Evolutionary conservation across 2,888 invertebrate species (phyloP).

Genomic region (Axea sp.): DNA sequence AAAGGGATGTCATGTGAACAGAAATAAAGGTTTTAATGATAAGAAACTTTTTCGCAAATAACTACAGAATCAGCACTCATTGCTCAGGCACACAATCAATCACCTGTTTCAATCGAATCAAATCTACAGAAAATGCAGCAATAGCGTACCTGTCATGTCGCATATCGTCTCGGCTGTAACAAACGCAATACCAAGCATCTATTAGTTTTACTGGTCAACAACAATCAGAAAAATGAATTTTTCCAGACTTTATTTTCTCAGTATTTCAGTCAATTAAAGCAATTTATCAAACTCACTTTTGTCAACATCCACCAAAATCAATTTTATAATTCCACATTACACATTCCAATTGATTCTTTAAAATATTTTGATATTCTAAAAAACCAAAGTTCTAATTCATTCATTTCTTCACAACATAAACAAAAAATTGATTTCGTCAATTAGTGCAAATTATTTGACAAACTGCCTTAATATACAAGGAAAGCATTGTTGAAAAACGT

Average conservation of each 20-base stretch:
- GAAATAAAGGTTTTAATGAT: slow-evolving; percentile 74
- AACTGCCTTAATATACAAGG: too few species aligned
- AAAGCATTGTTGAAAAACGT: too few species aligned
- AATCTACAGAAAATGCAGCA: slow-evolving; percentile 76
- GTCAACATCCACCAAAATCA: too few species aligned
- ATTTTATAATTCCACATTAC: too few species aligned
- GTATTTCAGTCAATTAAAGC: not conserved
- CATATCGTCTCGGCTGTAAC: slow-evolving; percentile 80
- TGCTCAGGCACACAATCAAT: slow-evolving; percentile 79
- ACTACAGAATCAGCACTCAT: slow-evolving; percentile 78
- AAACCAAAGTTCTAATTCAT: too few species aligned
- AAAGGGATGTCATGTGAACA: slow-evolving; percentile 79
- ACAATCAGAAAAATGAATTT: slow-evolving; percentile 18
- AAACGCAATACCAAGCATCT: slow-evolving; percentile 75
- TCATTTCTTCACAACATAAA: too few species aligned
- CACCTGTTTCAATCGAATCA: slow-evolving; percentile 78
- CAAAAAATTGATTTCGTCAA: too few species aligned
- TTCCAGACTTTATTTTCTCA: slow-evolving; percentile 12
- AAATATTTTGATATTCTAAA: too few species aligned
- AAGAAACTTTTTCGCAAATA: slow-evolving; percentile 72
- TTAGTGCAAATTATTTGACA: too few species aligned
- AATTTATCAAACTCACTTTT: slow-evolving; percentile 1
- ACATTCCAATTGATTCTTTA: too few species aligned
- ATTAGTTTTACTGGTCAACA: slow-evolving; percentile 69
- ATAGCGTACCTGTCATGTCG: slow-evolving; percentile 79